Conservation (phyloP, 2,888 invertebrate species). For the Pyrochroa serraticornis region DNA sequence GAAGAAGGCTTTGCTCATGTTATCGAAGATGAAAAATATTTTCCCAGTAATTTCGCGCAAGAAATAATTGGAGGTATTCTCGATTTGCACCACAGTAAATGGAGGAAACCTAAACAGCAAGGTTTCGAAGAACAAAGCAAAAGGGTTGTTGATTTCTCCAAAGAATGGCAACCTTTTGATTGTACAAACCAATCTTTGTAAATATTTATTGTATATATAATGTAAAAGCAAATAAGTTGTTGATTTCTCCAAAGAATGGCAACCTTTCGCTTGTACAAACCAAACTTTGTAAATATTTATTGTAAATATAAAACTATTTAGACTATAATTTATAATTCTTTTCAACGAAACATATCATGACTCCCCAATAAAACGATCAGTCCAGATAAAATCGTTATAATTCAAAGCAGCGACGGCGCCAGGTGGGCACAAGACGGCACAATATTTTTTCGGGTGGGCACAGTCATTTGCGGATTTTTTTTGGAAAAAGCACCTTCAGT, state of each 20-base stretch:
- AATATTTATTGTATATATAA: constrained; percentile 31
- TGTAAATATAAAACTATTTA: background rate
- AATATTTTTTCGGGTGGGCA: too few relatives aligned
- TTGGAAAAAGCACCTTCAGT: too few relatives aligned
- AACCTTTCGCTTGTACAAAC: constrained; percentile 65
- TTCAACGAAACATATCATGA: too few relatives aligned
- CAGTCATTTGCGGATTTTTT: too few relatives aligned
- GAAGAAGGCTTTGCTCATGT: constrained; percentile 95
- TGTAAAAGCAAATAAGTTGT: constrained; percentile 60
- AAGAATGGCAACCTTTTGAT: constrained; percentile 74
- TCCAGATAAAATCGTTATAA: too few relatives aligned
- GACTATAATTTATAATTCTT: too few relatives aligned
- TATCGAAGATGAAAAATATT: constrained; percentile 89
- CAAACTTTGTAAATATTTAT: constrained; percentile 36
- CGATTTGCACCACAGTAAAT: constrained; percentile 81
- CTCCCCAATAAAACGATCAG: too few relatives aligned
- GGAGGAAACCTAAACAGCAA: constrained; percentile 83
- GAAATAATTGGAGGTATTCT: constrained; percentile 96
- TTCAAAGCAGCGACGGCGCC: too few relatives aligned
- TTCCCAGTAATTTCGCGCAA: constrained; percentile 90
- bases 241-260: constrained; percentile 75
- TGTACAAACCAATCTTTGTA: constrained; percentile 51
- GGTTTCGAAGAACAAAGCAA: constrained; percentile 75
- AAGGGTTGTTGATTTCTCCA: constrained; percentile 76
- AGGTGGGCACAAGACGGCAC: too few relatives aligned